These are phyloP conservation scores for Spisula subtruncata DNA, from an alignment of 2,888 invertebrate species.

Conservation along the genomic window DNA sequence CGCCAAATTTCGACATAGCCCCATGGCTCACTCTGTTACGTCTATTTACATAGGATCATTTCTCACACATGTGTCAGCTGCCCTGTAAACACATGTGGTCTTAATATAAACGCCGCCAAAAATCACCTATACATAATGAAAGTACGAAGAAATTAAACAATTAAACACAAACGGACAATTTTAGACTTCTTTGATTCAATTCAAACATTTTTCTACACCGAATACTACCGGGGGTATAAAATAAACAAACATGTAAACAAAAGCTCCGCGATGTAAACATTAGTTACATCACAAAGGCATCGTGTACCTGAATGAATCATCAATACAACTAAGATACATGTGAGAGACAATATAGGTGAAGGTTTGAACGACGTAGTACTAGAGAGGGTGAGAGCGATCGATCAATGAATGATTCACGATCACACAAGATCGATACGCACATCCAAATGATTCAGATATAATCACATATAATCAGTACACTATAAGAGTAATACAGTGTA, in stretches of 20 bases:
- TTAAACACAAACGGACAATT: neutral
- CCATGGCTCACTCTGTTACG: too few relatives aligned
- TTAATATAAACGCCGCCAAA: too few relatives aligned
- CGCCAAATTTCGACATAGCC: too few relatives aligned
- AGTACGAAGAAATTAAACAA: neutral
- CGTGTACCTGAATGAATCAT: neutral
- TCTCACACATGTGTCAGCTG: too few relatives aligned
- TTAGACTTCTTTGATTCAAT: neutral
- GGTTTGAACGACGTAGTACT: neutral
- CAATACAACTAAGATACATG: neutral
- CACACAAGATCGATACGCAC: neutral
- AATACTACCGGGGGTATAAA: neutral
- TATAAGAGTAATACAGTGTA: neutral
- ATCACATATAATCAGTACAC: neutral
- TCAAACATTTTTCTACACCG: neutral
- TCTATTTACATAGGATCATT: too few relatives aligned
- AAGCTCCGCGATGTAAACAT: neutral
- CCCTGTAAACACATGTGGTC: too few relatives aligned
- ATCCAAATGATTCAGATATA: neutral
- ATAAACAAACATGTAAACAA: neutral
- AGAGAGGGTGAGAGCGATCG: neutral
- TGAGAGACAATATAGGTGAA: neutral
- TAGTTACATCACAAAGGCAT: neutral
- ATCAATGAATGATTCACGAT: conserved; percentile 9
- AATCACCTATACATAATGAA: neutral